Evolutionary conservation across 2,797 vertebrate genomes (phyloP), one percentile per base, ranked within the genome.

Genomic region (Pangasius mekongensis): DNA sequence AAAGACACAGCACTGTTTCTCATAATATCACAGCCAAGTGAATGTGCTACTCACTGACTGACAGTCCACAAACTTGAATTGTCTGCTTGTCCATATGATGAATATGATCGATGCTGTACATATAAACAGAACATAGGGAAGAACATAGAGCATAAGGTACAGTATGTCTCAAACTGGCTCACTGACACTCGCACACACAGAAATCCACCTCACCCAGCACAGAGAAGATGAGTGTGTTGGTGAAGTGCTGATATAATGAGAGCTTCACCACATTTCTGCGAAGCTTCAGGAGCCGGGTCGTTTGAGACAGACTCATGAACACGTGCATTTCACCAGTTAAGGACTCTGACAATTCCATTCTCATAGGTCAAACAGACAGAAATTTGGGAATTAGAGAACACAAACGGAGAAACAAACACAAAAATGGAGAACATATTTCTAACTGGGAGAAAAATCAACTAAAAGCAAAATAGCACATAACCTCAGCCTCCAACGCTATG

Each of bases 221-320:
- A 3, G 97, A 97, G 91, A 98, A 97, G 92, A 97, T 96, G 47
- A 98, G 93, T 0, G 97, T 98, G 93, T 98, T 98, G 89, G 97
- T 97, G 87, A 98, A 98, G 92, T 98, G 97, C 71, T 96, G 95
- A 91, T 98, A 98, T 52, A 98, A 95, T 76, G 97, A 97, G 86
- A 98, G 93, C 92, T 98, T 98, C 92, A 97, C 95, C 0, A 96
- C 96, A 92, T 98, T 98, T 94, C 96, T 96, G 91, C 97, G 96
- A 90, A 98, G 94, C 89, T 97, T 97, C 83, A 98, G 94, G 8
- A 96, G 97, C 92, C 97, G 97, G 92, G 97, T 97, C 76, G 97
- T 98, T 95, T 98, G 97, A 92, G 97, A 97, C 91, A 98, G 93
- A 90, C 97, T 98, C 92, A 98, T 96, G 90, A 98, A 98, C 93